Base-by-base conservation (phyloP, 2,797 vertebrate species). In the Babyrousa celebensis region DNA sequence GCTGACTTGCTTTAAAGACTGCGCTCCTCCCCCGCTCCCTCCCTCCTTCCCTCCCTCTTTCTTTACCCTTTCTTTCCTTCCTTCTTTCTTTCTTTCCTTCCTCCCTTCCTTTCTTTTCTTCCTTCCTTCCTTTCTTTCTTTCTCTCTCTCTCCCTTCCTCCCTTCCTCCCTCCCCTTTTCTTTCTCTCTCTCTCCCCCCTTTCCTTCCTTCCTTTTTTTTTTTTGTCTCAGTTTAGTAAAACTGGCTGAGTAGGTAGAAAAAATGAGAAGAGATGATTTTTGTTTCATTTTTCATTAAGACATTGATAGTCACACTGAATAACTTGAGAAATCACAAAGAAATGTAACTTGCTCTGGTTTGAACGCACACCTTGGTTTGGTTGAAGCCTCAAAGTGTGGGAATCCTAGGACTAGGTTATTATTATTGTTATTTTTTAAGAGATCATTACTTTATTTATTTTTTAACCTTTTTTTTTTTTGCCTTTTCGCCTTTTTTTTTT, bases 161-260 rank as follows among this genome's bases (percentile, higher is more conserved):
- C 5, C 43, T 48, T 48, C 43, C 43, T 48, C 9, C 43, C 6
- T 48, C 36, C 36, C 36, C 4, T 36, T 36, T 36, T 36, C 36
- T 36, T 36, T 36, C 43, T 48, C 9, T 10, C 43, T 48, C 43
- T 48, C 43, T 48, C 9, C 43, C 9, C 9, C 9, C 43, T 10
- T 48, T 48, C 43, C 5, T 48, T 48, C 43, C 43, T 48, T 48
- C 43, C 43, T 48, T 48, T 10, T 6, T 48, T 6, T 48, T 23
- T 92, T 95, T 72, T 43, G 20, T 70, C 43, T 94, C 3, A 16
- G 3, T 60, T 93, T 85, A 91, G 12, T 92, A 87, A 86, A 90
- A 72, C 48, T 82, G 36, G 60, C 6, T 58, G 32, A 72, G 48
- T 83, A 91, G 43, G 5, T 71, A 54, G 85, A 27, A 67, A 89